Percentiles rank a stretch among this genome's conserved stretches.
phyloP scores from a whole-genome alignment of 2,113 vertebrate genomes.

The Thunnus thynnus region DNA sequence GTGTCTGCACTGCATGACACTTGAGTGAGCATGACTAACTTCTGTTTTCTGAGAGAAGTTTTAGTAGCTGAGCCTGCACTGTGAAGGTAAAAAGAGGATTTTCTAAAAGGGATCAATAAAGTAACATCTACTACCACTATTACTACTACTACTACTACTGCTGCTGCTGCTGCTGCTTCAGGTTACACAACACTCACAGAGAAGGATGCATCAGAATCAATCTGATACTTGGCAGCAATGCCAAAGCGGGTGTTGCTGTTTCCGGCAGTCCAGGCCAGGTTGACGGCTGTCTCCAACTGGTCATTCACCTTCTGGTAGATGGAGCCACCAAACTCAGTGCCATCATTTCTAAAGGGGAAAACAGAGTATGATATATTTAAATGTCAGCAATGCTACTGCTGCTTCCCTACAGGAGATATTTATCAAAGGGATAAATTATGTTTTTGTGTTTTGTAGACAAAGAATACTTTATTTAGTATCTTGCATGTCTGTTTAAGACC shows the following conservation, averaged over 20 bases:
- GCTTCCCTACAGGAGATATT: background rate
- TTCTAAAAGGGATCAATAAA: background rate
- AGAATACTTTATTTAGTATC: background rate
- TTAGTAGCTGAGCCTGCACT: background rate
- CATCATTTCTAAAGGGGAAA: slow-evolving; percentile 90
- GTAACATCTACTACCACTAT: no score
- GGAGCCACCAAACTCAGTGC: slow-evolving; percentile 97
- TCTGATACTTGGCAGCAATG: slow-evolving; percentile 98
- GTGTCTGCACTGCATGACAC: background rate
- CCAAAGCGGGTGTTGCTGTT: slow-evolving; percentile 99
- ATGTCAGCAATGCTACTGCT: background rate
- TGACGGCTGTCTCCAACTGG: slow-evolving; percentile 96
- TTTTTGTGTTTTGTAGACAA: background rate
- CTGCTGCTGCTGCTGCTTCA: background rate
- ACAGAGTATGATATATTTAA: background rate
- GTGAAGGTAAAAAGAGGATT: background rate
- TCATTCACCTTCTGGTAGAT: slow-evolving; percentile 99
- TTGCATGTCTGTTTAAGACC: background rate
- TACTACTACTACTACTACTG: background rate
- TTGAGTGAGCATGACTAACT: background rate
- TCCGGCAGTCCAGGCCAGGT: slow-evolving; percentile 97
- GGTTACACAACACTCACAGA: slow-evolving; percentile 87
- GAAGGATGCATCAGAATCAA: slow-evolving; percentile 94
- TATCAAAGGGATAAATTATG: background rate
- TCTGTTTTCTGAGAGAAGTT: background rate